A percentile compares a stretch with the other conserved stretches of the same genome.
Evolutionary conservation across 2,113 vertebrate genomes (phyloP).

Genomic region (Perca flavescens): DNA sequence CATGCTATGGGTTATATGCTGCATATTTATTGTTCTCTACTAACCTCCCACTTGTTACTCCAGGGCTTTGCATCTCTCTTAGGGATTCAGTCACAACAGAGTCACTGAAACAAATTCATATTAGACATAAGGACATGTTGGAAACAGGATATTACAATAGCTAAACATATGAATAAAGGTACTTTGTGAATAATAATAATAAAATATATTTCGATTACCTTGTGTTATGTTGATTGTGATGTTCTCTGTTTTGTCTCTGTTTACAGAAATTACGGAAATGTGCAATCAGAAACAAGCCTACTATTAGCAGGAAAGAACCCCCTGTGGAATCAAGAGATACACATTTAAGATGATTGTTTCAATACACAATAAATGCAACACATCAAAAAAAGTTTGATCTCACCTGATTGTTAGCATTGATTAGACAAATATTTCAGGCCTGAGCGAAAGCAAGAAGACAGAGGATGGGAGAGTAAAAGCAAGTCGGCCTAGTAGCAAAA

Average conservation of each 20-base stretch:
- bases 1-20: not conserved
- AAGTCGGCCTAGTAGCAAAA: conserved; percentile 6
- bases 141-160: not conserved
- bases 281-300: not conserved
- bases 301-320: not conserved
- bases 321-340: not conserved
- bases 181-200: not conserved
- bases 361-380: not conserved
- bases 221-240: not conserved
- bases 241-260: not conserved
- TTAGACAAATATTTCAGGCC: not conserved
- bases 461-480: not conserved
- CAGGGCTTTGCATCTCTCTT: not conserved
- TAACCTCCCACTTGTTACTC: conserved; percentile 6
- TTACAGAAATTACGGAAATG: rapidly evolving
- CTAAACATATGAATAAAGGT: not conserved
- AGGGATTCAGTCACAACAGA: not conserved
- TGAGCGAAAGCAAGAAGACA: not conserved
- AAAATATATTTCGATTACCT: not conserved
- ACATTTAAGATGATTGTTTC: not conserved
- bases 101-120: not conserved
- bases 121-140: not conserved
- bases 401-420: conserved; percentile 20
- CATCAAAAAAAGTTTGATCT: not conserved
- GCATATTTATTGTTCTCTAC: not conserved